Evolutionary conservation across 2,888 invertebrate species (phyloP), one percentile per base, ranked within the genome.

Genomic region (Cheilosia urbana): DNA sequence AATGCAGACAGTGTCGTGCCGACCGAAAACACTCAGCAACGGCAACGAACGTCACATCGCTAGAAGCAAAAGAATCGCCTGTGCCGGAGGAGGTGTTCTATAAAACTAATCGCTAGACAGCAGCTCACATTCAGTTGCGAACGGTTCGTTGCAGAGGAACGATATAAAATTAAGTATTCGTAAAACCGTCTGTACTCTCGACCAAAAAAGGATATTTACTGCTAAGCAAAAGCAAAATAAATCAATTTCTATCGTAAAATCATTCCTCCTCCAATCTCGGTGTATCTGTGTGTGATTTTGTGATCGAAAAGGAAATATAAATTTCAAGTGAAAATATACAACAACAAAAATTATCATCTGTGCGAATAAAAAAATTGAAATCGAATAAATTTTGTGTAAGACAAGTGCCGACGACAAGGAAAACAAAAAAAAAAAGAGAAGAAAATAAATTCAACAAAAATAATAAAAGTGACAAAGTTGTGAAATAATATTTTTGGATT

Each of bases 111-210:
- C 89, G 90, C 79, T 89, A 89, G 90, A 89, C 89, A 89, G 90
- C 90, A 91, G 89, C 89, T 90, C 90, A 90, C 90, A 91, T 92
- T 91, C 92, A 91, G 91, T 91, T 90, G 91, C 90, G 90, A 90
- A 91, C 90, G 91, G 90, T 90, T 89, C 90, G 90, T 92, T 89
- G 89, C 88, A 89, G 88, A 89, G 89, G 71, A 85, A 87, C 66
- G 85, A 87, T 75, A 83, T 79, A 75, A 40, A 55, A 17, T 34
- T 34, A 51, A 37, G 13, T 13, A 37, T 11, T 13, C 13, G 53
- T 60, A 34, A 45, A 27, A 51, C 9, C 49, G 78, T 73, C 69
- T 73, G 78, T 75, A 37, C 34, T 40, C 37, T 81, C 72, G 55
- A 63, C 45, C 21, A 42, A 51, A 79, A 69, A 66, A 85, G 71